These are phyloP conservation scores for Thalassophryne amazonica DNA, from an alignment of 2,797 vertebrate genomes.

Conservation along the genomic window DNA sequence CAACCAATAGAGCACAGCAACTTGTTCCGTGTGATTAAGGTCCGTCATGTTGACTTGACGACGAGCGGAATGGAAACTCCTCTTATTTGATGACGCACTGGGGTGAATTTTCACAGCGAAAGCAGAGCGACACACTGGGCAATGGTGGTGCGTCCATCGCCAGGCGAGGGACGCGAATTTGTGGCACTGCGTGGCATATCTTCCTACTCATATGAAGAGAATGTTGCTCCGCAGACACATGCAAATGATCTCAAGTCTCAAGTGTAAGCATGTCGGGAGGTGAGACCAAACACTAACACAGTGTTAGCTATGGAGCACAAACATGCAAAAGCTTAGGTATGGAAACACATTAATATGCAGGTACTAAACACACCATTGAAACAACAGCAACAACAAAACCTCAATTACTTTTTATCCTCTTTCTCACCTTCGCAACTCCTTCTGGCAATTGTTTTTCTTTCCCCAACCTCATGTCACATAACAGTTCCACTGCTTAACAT, in stretches of 20 bases:
- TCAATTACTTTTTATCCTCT: not conserved
- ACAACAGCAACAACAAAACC: conserved; percentile 21
- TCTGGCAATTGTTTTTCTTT: conserved; percentile 10
- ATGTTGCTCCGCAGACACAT: conserved; percentile 63
- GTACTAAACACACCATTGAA: conserved; percentile 21
- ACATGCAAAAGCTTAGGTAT: conserved; percentile 45
- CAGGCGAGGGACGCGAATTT: too few relatives aligned
- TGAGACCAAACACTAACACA: conserved; percentile 43
- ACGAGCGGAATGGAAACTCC: too few relatives aligned
- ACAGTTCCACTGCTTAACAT: conserved; percentile 27
- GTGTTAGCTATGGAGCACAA: conserved; percentile 49
- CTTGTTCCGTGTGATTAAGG: too few relatives aligned
- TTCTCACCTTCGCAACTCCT: not conserved
- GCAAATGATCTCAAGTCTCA: conserved; percentile 62
- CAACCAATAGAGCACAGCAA: too few relatives aligned
- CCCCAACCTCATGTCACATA: not conserved
- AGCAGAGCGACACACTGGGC: too few relatives aligned
- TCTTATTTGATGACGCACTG: too few relatives aligned
- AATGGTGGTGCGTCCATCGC: too few relatives aligned
- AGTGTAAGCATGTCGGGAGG: conserved; percentile 43
- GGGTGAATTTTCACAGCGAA: too few relatives aligned
- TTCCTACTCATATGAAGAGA: conserved; percentile 49
- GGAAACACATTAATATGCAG: conserved; percentile 41
- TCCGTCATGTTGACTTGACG: too few relatives aligned
- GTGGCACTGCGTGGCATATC: too few relatives aligned